phyloP scores from a whole-genome alignment of 2,797 vertebrate genomes.

The Tarsius wallacei region DNA sequence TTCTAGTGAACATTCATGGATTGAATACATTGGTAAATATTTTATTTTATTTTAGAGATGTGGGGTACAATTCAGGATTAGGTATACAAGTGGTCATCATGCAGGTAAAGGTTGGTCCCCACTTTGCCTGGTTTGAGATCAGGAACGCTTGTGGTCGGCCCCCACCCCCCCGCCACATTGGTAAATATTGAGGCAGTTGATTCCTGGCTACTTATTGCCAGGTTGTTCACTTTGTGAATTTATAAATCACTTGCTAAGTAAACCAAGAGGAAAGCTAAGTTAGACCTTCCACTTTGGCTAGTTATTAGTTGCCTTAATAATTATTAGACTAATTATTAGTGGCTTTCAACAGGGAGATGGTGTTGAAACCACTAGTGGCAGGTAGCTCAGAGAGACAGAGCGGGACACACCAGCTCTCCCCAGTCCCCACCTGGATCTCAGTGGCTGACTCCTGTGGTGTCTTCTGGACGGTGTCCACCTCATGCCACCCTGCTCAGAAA shows the following conservation, averaged over 20 bases:
- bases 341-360: not conserved
- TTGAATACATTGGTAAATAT: not conserved
- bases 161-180: too few species aligned
- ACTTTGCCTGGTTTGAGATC: too few species aligned
- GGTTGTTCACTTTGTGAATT: not conserved
- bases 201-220: not conserved
- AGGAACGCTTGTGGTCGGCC: too few species aligned
- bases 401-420: accelerated
- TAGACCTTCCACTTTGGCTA: not conserved
- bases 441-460: not conserved
- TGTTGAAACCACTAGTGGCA: not conserved
- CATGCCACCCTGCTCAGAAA: not conserved
- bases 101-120: too few species aligned
- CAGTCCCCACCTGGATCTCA: not conserved
- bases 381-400: not conserved
- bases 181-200: not conserved
- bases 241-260: not conserved
- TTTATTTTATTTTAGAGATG: too few species aligned
- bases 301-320: not conserved
- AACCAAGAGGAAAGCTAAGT: not conserved
- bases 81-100: too few species aligned
- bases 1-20: not conserved
- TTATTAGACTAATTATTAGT: too few species aligned
- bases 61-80: too few species aligned
- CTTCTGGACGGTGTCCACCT: not conserved